Conservation (phyloP, 2,888 invertebrate species). For the Axea sp. region DNA sequence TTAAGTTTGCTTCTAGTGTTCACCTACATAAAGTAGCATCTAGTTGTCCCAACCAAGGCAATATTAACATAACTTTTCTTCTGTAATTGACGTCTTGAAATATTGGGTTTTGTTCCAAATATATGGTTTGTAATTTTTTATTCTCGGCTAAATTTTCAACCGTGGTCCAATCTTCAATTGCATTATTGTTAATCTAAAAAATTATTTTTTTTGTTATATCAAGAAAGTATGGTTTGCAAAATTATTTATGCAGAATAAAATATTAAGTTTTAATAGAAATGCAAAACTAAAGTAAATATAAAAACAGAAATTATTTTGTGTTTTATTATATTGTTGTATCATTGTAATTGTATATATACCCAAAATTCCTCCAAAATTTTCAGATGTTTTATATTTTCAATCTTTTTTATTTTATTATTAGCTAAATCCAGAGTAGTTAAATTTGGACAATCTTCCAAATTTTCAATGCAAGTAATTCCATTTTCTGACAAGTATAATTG, state of each 20-base stretch:
- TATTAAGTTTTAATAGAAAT: no score
- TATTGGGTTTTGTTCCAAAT: slow-evolving; percentile 96
- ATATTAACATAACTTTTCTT: slow-evolving; percentile 91
- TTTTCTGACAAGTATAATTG: slow-evolving; percentile 97
- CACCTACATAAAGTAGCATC: slow-evolving; percentile 96
- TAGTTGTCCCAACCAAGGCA: slow-evolving; percentile 94
- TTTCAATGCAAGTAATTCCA: slow-evolving; percentile 90
- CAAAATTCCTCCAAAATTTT: slow-evolving; percentile 94
- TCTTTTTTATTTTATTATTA: slow-evolving; percentile 88
- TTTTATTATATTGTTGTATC: neutral
- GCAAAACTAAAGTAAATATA: slow-evolving; percentile 12
- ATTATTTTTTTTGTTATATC: slow-evolving; percentile 11
- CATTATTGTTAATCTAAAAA: slow-evolving; percentile 94
- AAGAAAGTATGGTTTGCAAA: no score
- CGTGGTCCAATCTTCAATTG: slow-evolving; percentile 90
- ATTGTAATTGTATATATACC: slow-evolving; percentile 82
- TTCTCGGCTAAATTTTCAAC: slow-evolving; percentile 89
- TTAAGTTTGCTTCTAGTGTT: slow-evolving; percentile 64
- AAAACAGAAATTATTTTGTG: neutral
- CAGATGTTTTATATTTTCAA: slow-evolving; percentile 90
- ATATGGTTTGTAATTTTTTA: slow-evolving; percentile 89
- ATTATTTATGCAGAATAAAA: no score
- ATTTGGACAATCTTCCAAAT: slow-evolving; percentile 84
- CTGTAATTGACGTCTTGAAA: slow-evolving; percentile 91
- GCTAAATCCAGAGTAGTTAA: slow-evolving; percentile 95